Conservation (phyloP, 2,888 invertebrate genomes). For the Oasisia sp. region DNA sequence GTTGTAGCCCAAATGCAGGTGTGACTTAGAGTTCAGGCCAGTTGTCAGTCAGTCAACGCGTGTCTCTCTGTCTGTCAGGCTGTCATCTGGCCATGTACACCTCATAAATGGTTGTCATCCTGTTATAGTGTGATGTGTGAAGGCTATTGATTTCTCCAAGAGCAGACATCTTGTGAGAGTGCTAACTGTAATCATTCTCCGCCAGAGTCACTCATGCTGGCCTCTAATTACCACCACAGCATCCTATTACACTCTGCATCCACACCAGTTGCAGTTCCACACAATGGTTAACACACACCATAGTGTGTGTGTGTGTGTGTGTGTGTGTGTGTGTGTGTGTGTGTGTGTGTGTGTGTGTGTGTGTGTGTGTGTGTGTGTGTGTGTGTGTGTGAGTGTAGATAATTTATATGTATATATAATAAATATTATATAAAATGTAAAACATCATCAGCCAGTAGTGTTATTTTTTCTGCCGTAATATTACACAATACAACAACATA, state of each 20-base stretch:
- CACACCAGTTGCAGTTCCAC: background rate
- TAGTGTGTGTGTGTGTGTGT: background rate
- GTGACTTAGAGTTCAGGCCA: background rate
- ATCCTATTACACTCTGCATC: background rate
- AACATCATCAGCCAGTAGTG: too few species aligned
- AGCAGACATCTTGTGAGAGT: background rate
- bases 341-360: too few species aligned
- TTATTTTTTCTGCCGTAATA: too few species aligned
- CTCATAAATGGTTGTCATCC: slow-evolving; percentile 5
- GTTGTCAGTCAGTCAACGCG: background rate
- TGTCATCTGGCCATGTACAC: slow-evolving; percentile 2
- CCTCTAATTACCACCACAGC: background rate
- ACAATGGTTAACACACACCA: background rate
- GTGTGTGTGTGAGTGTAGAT: too few species aligned
- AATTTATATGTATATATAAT: too few species aligned
- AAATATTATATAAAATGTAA: too few species aligned
- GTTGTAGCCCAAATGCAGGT: background rate
- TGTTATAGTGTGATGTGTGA: background rate
- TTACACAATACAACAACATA: too few species aligned
- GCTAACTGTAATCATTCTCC: background rate
- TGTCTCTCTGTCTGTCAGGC: background rate
- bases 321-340: too few species aligned
- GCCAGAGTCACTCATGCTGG: background rate
- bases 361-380: too few species aligned
- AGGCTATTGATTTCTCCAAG: background rate